A percentile compares a stretch with the other conserved stretches of the same genome.
These are phyloP conservation scores for Calonectris borealis DNA, from an alignment of 2,113 vertebrate species.

Conservation along the genomic window DNA sequence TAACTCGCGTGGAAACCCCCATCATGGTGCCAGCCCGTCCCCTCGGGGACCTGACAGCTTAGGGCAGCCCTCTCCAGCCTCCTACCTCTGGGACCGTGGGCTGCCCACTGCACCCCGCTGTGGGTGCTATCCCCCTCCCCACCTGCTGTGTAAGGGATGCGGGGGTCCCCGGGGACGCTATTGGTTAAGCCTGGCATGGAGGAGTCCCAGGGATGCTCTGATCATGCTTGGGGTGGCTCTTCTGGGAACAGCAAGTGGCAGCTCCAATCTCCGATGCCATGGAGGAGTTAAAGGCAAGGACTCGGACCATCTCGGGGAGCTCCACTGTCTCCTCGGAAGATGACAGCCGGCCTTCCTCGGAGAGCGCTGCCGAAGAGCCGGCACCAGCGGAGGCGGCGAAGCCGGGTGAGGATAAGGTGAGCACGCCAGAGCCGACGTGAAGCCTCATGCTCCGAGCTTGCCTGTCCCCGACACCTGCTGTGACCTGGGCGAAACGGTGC, in stretches of 20 bases:
- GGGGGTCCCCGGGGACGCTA: neutral
- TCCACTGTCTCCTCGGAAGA: slow-evolving; percentile 51
- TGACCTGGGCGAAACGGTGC: neutral
- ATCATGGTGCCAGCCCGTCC: rapidly evolving
- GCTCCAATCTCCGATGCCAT: neutral
- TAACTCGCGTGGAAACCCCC: rapidly evolving
- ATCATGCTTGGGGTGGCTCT: neutral
- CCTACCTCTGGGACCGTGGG: neutral
- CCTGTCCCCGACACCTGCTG: rapidly evolving
- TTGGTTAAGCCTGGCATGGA: neutral
- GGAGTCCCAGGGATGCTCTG: neutral
- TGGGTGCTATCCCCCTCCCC: neutral
- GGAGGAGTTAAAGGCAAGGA: neutral
- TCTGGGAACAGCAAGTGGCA: neutral
- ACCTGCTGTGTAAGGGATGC: neutral
- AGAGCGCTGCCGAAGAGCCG: neutral
- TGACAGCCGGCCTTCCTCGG: neutral
- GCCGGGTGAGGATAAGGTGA: slow-evolving; percentile 56
- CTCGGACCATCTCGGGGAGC: neutral
- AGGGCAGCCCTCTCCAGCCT: neutral
- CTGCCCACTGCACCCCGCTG: neutral
- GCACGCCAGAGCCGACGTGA: rapidly evolving
- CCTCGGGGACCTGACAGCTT: neutral
- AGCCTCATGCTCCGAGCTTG: neutral
- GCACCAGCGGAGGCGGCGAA: neutral